Percentiles rank a stretch among this genome's conserved stretches.
Evolutionary conservation across 2,888 invertebrate genomes (phyloP).

Genomic region (Alviniconcha strummeri): DNA sequence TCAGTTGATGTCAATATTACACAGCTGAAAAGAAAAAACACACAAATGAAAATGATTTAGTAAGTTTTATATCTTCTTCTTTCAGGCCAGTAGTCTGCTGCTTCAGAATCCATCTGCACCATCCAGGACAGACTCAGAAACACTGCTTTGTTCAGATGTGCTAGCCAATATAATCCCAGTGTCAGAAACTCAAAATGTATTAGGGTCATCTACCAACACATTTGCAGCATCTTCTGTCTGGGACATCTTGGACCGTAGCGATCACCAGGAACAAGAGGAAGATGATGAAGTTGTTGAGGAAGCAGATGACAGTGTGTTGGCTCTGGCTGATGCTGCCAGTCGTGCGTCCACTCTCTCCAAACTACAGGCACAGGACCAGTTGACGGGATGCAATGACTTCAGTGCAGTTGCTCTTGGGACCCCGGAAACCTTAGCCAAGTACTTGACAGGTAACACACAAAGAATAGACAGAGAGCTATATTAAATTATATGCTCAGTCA

Average conservation of each 20-base stretch:
- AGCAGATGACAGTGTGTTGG: not conserved
- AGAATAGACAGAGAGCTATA: not conserved
- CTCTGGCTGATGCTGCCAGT: slow-evolving; percentile 4
- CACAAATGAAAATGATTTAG: too few relatives aligned
- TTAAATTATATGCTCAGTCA: not conserved
- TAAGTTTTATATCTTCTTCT: not conserved
- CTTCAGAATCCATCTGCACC: not conserved
- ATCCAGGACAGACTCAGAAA: not conserved
- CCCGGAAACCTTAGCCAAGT: slow-evolving; percentile 8
- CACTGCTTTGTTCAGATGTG: not conserved
- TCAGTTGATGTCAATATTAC: not conserved
- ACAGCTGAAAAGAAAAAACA: too few relatives aligned
- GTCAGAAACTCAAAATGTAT: too few relatives aligned
- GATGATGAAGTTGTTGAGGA: not conserved
- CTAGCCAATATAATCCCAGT: not conserved
- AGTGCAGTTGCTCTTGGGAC: not conserved
- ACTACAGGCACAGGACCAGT: not conserved
- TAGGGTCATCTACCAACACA: not conserved
- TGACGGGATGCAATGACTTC: not conserved
- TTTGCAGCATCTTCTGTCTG: not conserved
- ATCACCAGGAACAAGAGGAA: not conserved
- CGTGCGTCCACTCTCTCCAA: not conserved
- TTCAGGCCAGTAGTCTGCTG: not conserved
- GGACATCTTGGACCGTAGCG: not conserved
- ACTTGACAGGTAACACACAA: slow-evolving; percentile 12